Evolutionary conservation across 2,797 vertebrate genomes (phyloP), one percentile per base, ranked within the genome.

Genomic region (Sebastes iracundus): DNA sequence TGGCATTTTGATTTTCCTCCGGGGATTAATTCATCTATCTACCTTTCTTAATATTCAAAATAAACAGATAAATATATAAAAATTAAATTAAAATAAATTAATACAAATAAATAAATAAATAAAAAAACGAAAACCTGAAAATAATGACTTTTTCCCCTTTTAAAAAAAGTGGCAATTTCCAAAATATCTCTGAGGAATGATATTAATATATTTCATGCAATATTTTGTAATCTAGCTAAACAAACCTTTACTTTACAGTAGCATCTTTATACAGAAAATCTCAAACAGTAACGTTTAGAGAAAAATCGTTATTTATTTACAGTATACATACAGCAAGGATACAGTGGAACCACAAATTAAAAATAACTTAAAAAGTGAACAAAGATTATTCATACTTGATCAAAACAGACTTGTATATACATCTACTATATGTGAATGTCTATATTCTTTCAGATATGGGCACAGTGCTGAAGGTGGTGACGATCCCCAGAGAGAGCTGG

Each of bases 401-500:
- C 2, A 35, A 42, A 12, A 42, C 28, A 73, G n/a, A 6, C 20
- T 20, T 79, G 4, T n/a, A 20, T 28, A 18, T 49, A 10, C 16
- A 61, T 22, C 11, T 38, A 14, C 52, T 53, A 4, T 4, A 61
- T 72, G 3, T 33, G n/a, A 20, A 18, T 64, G 11, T 55, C 2
- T 73, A 1, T 49, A 59, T 78, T 93, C 72, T 84, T 85, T 78
- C 92, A 99, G 99, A 99, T 93, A 91, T 96, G 89, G 98, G 99
- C 84, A 99, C 97, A 0, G 96, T 99, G 91, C 96, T 99, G 90
- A 99, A 99, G 95, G 98, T 99, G 87, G 99, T 99, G 92, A 99
- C 97, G 28, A 97, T 99, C 94, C 98, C 99, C 81, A 97, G 97
- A 90, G 98, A 99, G 92, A 99, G 97, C 82, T 99, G 99, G 98